Evolutionary conservation across 2,797 vertebrate genomes (phyloP).

Genomic region (Esox lucius): DNA sequence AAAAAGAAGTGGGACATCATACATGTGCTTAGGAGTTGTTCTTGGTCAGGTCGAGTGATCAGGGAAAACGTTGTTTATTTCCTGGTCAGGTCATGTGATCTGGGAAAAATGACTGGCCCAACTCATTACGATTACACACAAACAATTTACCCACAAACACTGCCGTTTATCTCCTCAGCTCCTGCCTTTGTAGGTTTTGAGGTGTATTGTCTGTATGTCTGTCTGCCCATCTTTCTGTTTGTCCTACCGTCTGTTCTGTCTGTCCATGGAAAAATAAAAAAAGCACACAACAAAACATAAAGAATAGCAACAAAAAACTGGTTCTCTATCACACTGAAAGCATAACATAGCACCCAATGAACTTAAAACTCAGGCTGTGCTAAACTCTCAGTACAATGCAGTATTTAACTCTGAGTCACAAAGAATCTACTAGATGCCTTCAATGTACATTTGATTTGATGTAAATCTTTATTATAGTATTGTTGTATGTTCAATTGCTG

Average conservation of each 20-base stretch:
- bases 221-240: background rate
- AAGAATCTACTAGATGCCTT: slow-evolving; percentile 54
- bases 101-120: slow-evolving; percentile 2
- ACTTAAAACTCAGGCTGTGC: slow-evolving; percentile 41
- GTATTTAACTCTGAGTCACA: slow-evolving; percentile 13
- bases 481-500: slow-evolving; percentile 62
- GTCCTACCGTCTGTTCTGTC: background rate
- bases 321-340: slow-evolving; percentile 35
- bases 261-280: slow-evolving; percentile 32
- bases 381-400: slow-evolving; percentile 41
- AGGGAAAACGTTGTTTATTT: too few species aligned
- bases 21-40: slow-evolving; percentile 16
- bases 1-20: slow-evolving; percentile 46
- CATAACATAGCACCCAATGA: slow-evolving; percentile 34
- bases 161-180: background rate
- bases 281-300: slow-evolving; percentile 52
- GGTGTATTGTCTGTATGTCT: background rate
- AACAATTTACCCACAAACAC: slow-evolving; percentile 1
- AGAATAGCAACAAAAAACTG: slow-evolving; percentile 41
- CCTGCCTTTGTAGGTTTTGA: too few species aligned
- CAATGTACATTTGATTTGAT: slow-evolving; percentile 48
- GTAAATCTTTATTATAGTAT: slow-evolving; percentile 50
- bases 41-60: too few species aligned
- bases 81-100: too few species aligned
- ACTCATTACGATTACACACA: background rate